Evolutionary conservation across 2,888 invertebrate genomes (phyloP), one percentile per base, ranked within the genome.

Genomic region (Drosophila limbata): DNA sequence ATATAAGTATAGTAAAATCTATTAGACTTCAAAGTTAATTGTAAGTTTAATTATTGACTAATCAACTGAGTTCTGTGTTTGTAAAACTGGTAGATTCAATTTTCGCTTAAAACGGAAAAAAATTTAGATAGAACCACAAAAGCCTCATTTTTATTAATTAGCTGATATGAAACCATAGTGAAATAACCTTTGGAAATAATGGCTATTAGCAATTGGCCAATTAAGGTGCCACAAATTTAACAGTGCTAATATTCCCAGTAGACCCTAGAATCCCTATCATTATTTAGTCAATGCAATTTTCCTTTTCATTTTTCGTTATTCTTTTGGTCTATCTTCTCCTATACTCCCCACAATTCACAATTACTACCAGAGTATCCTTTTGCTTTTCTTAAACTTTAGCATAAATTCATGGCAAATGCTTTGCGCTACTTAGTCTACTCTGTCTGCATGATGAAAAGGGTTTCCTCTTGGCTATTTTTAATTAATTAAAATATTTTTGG

Each of bases 401-500:
- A 64, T 61, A 72, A 75, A 69, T 83, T 84, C 42, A 64, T 57
- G 50, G 56, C 65, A 61, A 76, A 84, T 73, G 64, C 69, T 70
- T 75, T 56, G 33, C 66, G 62, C 64, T 80, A 61, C 81, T 81
- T 71, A 77, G 64, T 53, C 48, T 45, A 25, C 33, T 51, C 21
- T 10, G 45, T 25, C 28, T 47, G 35, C 13, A 6, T 17, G 53
- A 25, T 59, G 47, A 45, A 69, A 80, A 84, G 78, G 81, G 84
- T 72, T 86, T 55, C 8, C 47, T 55, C 52, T 69, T 59, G 71
- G 64, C 56, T 65, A 72, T 77, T 83, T 74, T 69, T 77, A 77
- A 81, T 87, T 83, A 83, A 87, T 79, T 65, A 73, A 81, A 83
- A 73, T 77, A 79, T 70, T 87, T 71, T 59, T 28, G 21, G 28